Evolutionary conservation across 2,888 invertebrate species (phyloP).

Genomic region (Drosophila cognata): DNA sequence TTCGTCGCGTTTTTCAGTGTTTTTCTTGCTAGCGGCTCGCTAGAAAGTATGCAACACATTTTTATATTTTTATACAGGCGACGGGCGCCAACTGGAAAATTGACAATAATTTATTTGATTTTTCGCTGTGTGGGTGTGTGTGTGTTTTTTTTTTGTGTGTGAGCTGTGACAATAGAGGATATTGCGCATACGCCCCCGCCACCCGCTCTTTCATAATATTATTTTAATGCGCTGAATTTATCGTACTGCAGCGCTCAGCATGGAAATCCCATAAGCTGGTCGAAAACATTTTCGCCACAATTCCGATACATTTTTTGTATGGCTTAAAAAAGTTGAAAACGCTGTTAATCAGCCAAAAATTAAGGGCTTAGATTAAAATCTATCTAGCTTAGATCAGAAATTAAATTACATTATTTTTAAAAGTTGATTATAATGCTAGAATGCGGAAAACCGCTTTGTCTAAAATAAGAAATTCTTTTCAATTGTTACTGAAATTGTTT

Average conservation of each 20-base stretch:
- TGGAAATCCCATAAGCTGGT: slow-evolving; percentile 33
- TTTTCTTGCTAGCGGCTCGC: slow-evolving; percentile 11
- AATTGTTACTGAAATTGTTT: slow-evolving; percentile 13
- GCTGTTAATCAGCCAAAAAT: background rate
- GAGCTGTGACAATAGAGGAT: slow-evolving; percentile 43
- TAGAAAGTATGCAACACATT: slow-evolving; percentile 59
- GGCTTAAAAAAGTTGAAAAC: background rate
- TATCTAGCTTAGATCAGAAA: background rate
- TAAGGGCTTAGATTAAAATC: background rate
- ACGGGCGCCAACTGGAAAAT: slow-evolving; percentile 74
- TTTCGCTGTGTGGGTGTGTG: slow-evolving; percentile 24
- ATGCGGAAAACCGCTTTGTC: background rate
- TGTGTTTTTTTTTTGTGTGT: slow-evolving; percentile 6
- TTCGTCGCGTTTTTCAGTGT: background rate
- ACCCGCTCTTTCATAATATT: slow-evolving; percentile 57
- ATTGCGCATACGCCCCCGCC: slow-evolving; percentile 44
- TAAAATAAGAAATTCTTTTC: background rate
- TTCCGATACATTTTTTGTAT: slow-evolving; percentile 24
- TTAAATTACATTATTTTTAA: background rate
- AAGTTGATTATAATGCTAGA: background rate
- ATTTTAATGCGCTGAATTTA: slow-evolving; percentile 77
- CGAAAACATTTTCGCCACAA: slow-evolving; percentile 46
- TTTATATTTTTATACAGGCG: slow-evolving; percentile 48
- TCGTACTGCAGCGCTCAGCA: slow-evolving; percentile 40
- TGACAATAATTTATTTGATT: slow-evolving; percentile 82